These are phyloP conservation scores for Dufourea novaeangliae DNA, from an alignment of 1,140 invertebrate genomes.

Conservation along the genomic window DNA sequence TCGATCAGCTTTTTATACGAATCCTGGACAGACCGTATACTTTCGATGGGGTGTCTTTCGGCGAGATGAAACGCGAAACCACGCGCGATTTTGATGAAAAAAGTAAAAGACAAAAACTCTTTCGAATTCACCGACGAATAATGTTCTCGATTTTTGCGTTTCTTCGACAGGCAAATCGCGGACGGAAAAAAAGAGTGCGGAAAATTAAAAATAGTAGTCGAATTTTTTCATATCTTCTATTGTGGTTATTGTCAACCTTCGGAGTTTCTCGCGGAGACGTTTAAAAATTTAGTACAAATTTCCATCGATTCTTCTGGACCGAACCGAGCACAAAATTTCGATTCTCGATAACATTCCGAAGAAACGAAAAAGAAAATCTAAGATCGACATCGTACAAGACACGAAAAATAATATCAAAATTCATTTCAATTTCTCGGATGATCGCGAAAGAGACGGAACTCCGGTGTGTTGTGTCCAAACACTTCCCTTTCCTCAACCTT, in stretches of 20 bases:
- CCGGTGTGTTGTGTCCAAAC: background rate
- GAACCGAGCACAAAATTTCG: constrained; percentile 34
- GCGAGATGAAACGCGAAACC: constrained; percentile 58
- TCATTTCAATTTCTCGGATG: constrained; percentile 10
- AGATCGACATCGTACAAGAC: background rate
- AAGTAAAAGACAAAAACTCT: too few species aligned
- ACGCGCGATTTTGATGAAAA: background rate
- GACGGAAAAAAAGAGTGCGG: constrained; percentile 49
- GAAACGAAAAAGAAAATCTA: too few species aligned
- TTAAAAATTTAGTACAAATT: constrained; percentile 28
- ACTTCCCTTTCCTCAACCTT: constrained; percentile 38
- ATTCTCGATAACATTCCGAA: background rate
- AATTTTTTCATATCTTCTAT: constrained; percentile 55
- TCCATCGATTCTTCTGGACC: constrained; percentile 1
- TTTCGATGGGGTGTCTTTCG: constrained; percentile 76
- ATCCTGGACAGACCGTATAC: constrained; percentile 74
- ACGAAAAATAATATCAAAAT: background rate
- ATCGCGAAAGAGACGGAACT: background rate
- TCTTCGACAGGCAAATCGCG: constrained; percentile 60
- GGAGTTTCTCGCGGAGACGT: constrained; percentile 51
- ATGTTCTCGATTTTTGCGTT: constrained; percentile 60
- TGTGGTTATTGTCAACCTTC: constrained; percentile 58
- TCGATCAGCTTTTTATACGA: constrained; percentile 49
- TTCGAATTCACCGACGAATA: constrained; percentile 43
- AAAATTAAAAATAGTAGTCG: constrained; percentile 52